Evolutionary conservation across 30 jellyfish, hydroid and myxozoan genomes (phyloP), one percentile per base, ranked within the genome.

Genomic region (Aurelia aurita): DNA sequence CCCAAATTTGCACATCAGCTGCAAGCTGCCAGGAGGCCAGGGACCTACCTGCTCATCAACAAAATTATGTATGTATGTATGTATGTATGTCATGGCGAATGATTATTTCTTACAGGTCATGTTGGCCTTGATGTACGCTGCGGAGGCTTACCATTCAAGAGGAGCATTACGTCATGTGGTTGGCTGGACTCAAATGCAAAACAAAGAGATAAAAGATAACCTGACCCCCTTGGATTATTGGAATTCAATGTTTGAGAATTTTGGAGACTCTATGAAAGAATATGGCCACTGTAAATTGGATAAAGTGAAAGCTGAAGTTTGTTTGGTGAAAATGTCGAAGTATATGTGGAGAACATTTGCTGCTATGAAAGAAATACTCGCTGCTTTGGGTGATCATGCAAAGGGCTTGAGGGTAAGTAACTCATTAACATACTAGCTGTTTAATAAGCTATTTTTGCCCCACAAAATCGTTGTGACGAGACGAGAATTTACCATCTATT

Each of bases 111-210:
- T 39, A 39, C 12, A 35, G 27, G 21, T 19, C 16, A 58, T 45
- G 28, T 10, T 74, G 8, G 74, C 86, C n/a, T 63, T 35, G 15
- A 32, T 69, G 20, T 66, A 39, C n/a, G 92, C 92, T 15, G 27
- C 92, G 12, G 92, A 82, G 53, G 70, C 92, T 13, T 82, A 82
- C 76, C 84, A 65, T 55, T 25, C 84, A 21, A 29, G 45, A 28
- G 92, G 92, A 21, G 92, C 92, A 16, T 32, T 82, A 26, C 74
- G 92, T 18, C 74, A 45, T 29, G 78, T 82, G 8, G 92, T 82
- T 53, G 92, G 79, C 58, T 69, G 85, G 16, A 59, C 34, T 22
- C 92, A 82, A 82, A 82, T 82, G 92, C 19, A 45, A 28, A 82
- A 69, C 34, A 16, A n/a, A 5, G 31, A 29, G 28, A 69, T 67